Base-by-base conservation (phyloP, 2,113 vertebrate genomes). In the Anguilla rostrata region DNA sequence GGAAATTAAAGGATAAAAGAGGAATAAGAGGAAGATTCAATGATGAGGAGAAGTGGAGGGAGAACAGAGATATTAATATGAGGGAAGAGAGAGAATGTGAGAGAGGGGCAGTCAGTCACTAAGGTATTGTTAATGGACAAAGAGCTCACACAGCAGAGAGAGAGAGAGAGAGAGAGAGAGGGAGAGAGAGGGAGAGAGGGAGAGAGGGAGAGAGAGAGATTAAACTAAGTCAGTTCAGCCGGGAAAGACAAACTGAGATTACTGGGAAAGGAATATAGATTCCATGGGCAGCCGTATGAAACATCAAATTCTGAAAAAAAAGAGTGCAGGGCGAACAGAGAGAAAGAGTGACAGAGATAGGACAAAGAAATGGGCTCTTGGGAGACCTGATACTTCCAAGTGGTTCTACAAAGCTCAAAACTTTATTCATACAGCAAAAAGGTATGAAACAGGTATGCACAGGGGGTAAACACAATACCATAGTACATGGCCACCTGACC, bases 201-300 rank as follows among this genome's bases (percentile, higher is more conserved):
- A 75, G 9, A 83, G 46, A 83, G 2, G 49, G 63, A 85, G 66
- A 75, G 20, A 57, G 43, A 66, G 29, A 78, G 15, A 79, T 80
- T 26, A 41, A 79, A 40, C 40, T 39, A 40, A 83, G 29, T 46
- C 78, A 90, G 86, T 85, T 78, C 89, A 87, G 88, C 29, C 34
- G 20, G 39, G 71, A 60, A 34, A 84, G 88, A 85, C 90, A 94
- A 92, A 81, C 60, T 81, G 18, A 81, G 85, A 86, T 86, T 86
- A 79, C 78, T 66, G 85, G 39, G n/a, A 86, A 81, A 81, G 53
- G 80, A 86, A 86, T 85, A 85, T 80, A 85, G 79, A 85, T 86
- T 86, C 85, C 85, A 86, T 56, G 34, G 39, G 85, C 85, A 86
- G 56, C 40, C 80, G 39, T 81, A 81, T 43, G 79, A 81, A 81